Percentiles rank a stretch among this genome's conserved stretches.
phyloP scores from a whole-genome alignment of 2,888 invertebrate genomes.

The Xylophagus ater region DNA sequence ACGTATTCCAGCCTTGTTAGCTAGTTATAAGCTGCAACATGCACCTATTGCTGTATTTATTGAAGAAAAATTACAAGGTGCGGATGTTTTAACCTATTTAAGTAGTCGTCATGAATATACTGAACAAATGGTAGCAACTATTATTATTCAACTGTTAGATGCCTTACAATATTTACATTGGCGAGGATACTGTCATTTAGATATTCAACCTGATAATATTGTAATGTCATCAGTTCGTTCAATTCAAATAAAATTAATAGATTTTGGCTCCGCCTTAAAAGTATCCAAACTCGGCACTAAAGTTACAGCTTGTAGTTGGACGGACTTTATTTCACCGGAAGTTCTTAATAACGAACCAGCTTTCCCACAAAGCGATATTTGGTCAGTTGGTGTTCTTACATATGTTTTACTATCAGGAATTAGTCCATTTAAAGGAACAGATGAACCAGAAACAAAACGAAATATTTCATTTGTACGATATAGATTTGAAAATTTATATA shows the following conservation, averaged over 20 bases:
- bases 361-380: conserved; percentile 85
- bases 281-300: conserved; percentile 66
- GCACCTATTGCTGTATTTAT: conserved; percentile 59
- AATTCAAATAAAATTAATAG: conserved; percentile 79
- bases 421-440: conserved; percentile 78
- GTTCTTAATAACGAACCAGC: conserved; percentile 77
- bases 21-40: conserved; percentile 58
- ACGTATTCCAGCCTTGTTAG: conserved; percentile 65
- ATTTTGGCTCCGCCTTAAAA: conserved; percentile 78
- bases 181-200: conserved; percentile 79
- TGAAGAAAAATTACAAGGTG: conserved; percentile 78
- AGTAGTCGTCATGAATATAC: conserved; percentile 81
- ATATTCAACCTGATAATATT: conserved; percentile 90
- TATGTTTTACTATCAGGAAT: conserved; percentile 88
- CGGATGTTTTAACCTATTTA: conserved; percentile 81
- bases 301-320: conserved; percentile 53
- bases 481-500: conserved; percentile 87
- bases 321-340: conserved; percentile 78
- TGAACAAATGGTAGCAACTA: conserved; percentile 82
- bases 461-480: conserved; percentile 88
- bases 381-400: conserved; percentile 86
- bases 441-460: conserved; percentile 74
- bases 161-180: conserved; percentile 92
- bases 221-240: conserved; percentile 80
- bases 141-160: conserved; percentile 77